phyloP scores from a whole-genome alignment of 2,797 vertebrate genomes.

The Sebastes melanostomus region DNA sequence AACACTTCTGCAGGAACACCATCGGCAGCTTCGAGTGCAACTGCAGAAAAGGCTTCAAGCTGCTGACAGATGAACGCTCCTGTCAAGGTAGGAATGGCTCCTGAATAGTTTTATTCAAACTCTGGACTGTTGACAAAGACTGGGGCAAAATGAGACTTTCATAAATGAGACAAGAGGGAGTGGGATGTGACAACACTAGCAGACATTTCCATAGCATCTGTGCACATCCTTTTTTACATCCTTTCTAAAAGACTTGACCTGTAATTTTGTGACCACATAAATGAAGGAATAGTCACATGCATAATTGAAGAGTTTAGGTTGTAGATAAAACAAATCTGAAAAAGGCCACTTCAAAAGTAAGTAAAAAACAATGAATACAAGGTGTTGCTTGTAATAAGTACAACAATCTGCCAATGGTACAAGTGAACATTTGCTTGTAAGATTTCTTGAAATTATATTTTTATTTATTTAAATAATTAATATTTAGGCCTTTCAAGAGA shows the following conservation, averaged over 20 bases:
- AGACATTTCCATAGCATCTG: background rate
- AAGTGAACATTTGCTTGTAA: too few relatives aligned
- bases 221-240: background rate
- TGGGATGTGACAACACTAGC: background rate
- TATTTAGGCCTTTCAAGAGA: too few relatives aligned
- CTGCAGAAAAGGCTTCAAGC: constrained; percentile 97
- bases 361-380: too few relatives aligned
- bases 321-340: background rate
- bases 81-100: constrained; percentile 89
- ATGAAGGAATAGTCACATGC: background rate
- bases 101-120: background rate
- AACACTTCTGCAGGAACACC: constrained; percentile 97
- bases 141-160: background rate
- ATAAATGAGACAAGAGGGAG: background rate
- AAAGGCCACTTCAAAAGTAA: too few relatives aligned
- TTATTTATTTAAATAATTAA: too few relatives aligned
- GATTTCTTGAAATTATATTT: too few relatives aligned
- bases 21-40: constrained; percentile 98
- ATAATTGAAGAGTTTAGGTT: background rate
- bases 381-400: too few relatives aligned
- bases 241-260: background rate
- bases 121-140: background rate
- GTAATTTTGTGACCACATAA: background rate
- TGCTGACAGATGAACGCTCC: constrained; percentile 95
- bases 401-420: too few relatives aligned